Evolutionary conservation across 2,113 vertebrate species (phyloP).

Genomic region (Catharus minimus): DNA sequence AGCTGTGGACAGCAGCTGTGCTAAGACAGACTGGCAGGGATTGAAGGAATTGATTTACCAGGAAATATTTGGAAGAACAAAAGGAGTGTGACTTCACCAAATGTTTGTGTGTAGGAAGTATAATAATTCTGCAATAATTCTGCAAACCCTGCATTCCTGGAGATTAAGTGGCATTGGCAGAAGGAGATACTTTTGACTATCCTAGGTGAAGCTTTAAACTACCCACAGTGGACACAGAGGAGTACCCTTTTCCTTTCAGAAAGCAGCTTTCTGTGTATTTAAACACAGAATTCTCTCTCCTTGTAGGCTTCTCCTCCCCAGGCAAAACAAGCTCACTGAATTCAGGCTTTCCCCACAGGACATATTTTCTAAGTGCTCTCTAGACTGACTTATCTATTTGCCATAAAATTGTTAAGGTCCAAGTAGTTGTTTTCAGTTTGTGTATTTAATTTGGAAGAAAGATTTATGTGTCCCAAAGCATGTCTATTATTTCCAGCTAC

Average conservation of each 20-base stretch:
- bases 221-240: neutral
- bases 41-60: neutral
- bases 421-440: neutral
- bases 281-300: neutral
- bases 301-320: neutral
- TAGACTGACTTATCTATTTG: neutral
- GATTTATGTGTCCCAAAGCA: neutral
- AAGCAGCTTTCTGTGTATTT: neutral
- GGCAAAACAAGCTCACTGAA: neutral
- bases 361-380: neutral
- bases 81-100: neutral
- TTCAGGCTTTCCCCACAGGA: neutral
- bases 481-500: neutral
- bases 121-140: neutral
- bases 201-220: neutral
- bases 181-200: neutral
- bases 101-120: neutral
- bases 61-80: neutral
- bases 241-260: neutral
- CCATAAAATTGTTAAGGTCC: neutral
- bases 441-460: neutral
- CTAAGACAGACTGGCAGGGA: neutral
- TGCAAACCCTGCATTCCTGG: neutral
- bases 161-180: neutral
- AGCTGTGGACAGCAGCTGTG: neutral